These are phyloP conservation scores for Mythimna albipuncta DNA, from an alignment of 2,888 invertebrate genomes.

Conservation along the genomic window DNA sequence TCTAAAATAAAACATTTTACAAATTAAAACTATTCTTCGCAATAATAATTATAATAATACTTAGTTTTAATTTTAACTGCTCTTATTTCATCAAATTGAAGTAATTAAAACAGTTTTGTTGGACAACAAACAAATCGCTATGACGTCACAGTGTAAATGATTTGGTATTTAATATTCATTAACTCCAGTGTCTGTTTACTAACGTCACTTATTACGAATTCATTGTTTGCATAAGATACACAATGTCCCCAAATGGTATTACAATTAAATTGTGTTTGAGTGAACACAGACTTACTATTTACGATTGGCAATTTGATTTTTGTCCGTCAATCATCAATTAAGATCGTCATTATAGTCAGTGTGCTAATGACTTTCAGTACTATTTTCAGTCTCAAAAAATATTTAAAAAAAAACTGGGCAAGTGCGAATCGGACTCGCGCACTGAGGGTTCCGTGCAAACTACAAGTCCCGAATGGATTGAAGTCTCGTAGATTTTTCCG, in stretches of 20 bases:
- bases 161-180: slow-evolving; percentile 63
- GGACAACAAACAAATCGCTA: slow-evolving; percentile 76
- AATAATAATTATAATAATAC: background rate
- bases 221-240: slow-evolving; percentile 34
- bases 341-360: background rate
- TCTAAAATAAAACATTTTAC: background rate
- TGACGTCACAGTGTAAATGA: slow-evolving; percentile 73
- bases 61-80: background rate
- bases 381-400: no score
- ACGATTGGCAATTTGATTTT: background rate
- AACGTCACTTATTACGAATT: slow-evolving; percentile 51
- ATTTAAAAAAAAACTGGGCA: no score
- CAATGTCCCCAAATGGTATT: slow-evolving; percentile 21
- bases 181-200: slow-evolving; percentile 25
- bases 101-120: slow-evolving; percentile 78
- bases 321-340: background rate
- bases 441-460: no score
- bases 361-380: no score
- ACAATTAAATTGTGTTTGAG: slow-evolving; percentile 7
- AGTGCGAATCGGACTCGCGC: no score
- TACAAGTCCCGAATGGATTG: no score
- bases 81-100: slow-evolving; percentile 6
- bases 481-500: no score
- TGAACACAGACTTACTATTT: background rate
- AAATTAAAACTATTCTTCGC: background rate